phyloP scores from a whole-genome alignment of 2,797 vertebrate genomes.

The Tadarida brasiliensis region DNA sequence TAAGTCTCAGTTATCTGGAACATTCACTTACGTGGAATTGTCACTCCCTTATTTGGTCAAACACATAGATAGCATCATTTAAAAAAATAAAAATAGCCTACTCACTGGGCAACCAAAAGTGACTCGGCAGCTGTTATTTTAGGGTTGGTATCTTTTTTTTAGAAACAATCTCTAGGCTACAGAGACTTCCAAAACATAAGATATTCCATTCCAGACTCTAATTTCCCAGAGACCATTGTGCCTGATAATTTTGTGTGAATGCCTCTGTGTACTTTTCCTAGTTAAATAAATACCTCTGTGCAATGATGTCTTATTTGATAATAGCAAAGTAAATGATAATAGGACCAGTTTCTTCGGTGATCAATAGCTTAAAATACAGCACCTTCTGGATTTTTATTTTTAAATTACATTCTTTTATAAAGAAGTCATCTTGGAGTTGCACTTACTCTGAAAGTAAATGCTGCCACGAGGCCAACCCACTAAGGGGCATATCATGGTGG shows the following conservation, averaged over 20 bases:
- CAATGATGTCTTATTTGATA: slow-evolving; percentile 71
- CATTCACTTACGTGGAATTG: neutral
- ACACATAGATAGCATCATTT: neutral
- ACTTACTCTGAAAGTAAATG: neutral
- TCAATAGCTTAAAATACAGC: slow-evolving; percentile 62
- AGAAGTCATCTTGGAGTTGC: neutral
- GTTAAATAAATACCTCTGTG: slow-evolving; percentile 71
- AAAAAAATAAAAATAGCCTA: neutral
- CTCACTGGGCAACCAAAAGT: neutral
- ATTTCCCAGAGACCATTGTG: slow-evolving; percentile 32
- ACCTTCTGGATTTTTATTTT: slow-evolving; percentile 37
- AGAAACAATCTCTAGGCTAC: slow-evolving; percentile 1
- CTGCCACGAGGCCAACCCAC: neutral
- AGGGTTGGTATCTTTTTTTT: neutral
- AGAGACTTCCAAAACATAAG: neutral
- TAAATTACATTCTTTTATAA: slow-evolving; percentile 31
- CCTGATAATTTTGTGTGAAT: slow-evolving; percentile 42
- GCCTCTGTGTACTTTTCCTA: slow-evolving; percentile 57
- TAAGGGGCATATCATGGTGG: neutral
- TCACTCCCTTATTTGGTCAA: neutral
- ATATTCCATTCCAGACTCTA: slow-evolving; percentile 63
- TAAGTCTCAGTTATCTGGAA: slow-evolving; percentile 12
- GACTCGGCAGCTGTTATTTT: slow-evolving; percentile 45
- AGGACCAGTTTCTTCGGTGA: slow-evolving; percentile 49
- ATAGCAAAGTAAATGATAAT: slow-evolving; percentile 53